These are phyloP conservation scores for Alcedo quadribrachys DNA, from an alignment of 2,797 vertebrate species.

Conservation along the genomic window DNA sequence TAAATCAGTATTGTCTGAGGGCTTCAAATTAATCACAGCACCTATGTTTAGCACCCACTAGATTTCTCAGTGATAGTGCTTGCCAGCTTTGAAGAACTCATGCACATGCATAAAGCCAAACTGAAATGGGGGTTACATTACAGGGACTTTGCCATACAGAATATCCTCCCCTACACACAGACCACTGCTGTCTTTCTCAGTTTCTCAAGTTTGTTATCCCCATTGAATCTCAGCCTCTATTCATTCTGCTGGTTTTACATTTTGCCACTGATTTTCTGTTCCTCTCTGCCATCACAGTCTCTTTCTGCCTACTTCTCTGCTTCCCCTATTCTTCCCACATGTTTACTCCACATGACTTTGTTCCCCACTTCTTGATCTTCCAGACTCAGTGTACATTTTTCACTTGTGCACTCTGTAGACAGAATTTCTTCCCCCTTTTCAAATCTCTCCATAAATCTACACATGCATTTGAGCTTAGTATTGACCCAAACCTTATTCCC, in stretches of 20 bases:
- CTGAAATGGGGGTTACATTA: conserved; percentile 2
- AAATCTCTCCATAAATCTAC: background rate
- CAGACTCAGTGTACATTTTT: background rate
- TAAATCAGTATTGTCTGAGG: conserved; percentile 9
- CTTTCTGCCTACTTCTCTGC: background rate
- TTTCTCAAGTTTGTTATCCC: background rate
- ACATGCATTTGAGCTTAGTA: background rate
- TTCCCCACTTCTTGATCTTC: background rate
- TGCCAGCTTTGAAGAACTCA: background rate
- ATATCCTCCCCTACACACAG: background rate
- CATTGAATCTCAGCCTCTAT: background rate
- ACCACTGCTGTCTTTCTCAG: background rate
- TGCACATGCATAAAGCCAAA: background rate
- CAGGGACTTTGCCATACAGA: background rate
- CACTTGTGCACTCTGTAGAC: background rate
- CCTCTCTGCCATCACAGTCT: background rate
- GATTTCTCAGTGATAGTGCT: background rate
- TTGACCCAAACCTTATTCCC: background rate
- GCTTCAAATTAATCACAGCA: background rate
- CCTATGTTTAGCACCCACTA: background rate
- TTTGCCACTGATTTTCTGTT: background rate
- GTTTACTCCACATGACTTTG: background rate
- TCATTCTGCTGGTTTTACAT: background rate
- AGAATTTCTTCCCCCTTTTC: background rate
- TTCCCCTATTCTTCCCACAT: background rate